Percentiles rank a stretch among this genome's conserved stretches.
Evolutionary conservation across 2,888 invertebrate species (phyloP).

Genomic region (Leptothorax acervorum): DNA sequence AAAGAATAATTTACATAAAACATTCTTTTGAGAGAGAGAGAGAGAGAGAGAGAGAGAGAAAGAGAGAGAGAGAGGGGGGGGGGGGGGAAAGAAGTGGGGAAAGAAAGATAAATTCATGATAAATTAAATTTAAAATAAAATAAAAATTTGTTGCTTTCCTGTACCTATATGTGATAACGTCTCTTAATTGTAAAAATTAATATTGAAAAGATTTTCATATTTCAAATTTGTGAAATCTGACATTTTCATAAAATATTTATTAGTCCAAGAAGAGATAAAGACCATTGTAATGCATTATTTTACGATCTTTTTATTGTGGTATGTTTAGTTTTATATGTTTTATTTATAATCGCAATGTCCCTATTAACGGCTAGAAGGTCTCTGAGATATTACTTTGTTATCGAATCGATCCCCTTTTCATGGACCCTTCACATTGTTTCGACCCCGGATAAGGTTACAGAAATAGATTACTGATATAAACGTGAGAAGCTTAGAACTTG

Average conservation of each 20-base stretch:
- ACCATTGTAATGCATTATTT: background rate
- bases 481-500: background rate
- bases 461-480: constrained; percentile 36
- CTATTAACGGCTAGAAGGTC: constrained; percentile 20
- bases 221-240: background rate
- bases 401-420: constrained; percentile 36
- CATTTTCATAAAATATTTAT: background rate
- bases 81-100: background rate
- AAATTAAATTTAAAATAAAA: background rate
- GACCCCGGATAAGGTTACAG: constrained; percentile 47
- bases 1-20: background rate
- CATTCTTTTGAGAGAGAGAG: background rate
- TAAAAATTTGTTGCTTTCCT: background rate
- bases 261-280: background rate
- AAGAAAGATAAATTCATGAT: background rate
- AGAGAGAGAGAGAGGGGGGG: background rate
- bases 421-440: constrained; percentile 37
- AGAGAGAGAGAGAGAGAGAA: background rate
- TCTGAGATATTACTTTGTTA: constrained; percentile 43
- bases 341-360: constrained; percentile 26
- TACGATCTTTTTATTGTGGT: background rate
- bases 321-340: background rate
- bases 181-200: background rate
- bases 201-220: background rate
- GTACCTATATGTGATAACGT: background rate